These are phyloP conservation scores for Pterophyllum scalare DNA, from an alignment of 2,113 vertebrate genomes.

Conservation along the genomic window DNA sequence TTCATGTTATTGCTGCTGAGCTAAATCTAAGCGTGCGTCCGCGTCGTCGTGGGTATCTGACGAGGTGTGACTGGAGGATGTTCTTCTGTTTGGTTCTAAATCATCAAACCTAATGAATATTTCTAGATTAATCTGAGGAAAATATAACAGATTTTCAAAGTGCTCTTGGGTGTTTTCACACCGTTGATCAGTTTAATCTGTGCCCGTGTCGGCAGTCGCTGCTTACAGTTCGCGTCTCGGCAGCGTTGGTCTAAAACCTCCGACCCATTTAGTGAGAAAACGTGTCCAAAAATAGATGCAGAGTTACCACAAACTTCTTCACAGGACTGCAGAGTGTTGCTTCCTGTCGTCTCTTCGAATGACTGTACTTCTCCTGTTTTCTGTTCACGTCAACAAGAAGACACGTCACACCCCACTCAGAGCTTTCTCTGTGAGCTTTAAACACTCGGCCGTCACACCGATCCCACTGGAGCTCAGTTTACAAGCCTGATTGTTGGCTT, in stretches of 20 bases:
- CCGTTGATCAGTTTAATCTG: background rate
- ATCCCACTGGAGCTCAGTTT: background rate
- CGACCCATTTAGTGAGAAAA: background rate
- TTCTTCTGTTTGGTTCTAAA: background rate
- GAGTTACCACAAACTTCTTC: background rate
- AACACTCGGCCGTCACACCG: background rate
- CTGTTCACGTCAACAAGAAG: background rate
- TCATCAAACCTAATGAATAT: background rate
- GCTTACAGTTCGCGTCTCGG: background rate
- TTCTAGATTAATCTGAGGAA: background rate
- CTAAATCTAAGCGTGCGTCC: background rate
- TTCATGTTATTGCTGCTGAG: background rate
- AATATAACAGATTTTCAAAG: background rate
- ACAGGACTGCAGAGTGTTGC: background rate
- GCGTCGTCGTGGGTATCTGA: background rate
- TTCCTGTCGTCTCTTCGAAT: constrained; percentile 2
- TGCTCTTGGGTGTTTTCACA: background rate
- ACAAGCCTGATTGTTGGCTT: background rate
- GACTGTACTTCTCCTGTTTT: background rate
- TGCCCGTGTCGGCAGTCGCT: background rate
- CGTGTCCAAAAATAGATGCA: background rate
- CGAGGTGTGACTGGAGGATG: background rate
- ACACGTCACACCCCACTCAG: background rate
- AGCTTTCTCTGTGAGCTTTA: background rate
- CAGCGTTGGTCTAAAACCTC: background rate